Conservation (phyloP, 2,113 vertebrate species). For the Romanogobio albipinnatus region DNA sequence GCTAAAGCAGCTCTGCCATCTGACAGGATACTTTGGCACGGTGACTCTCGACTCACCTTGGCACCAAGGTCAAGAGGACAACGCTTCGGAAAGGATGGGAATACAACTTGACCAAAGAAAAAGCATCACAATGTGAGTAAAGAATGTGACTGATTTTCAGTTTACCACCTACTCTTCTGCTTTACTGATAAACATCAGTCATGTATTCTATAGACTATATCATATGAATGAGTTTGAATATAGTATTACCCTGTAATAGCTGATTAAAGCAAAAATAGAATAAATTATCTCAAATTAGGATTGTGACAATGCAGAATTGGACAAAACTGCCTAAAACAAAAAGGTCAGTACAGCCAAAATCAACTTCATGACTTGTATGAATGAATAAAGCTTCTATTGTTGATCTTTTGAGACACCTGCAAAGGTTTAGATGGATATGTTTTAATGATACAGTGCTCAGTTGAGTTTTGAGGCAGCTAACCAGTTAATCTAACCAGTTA, state of each 20-base stretch:
- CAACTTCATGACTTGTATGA: background rate
- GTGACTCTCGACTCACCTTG: conserved; percentile 18
- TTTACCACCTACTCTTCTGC: background rate
- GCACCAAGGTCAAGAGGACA: conserved; percentile 31
- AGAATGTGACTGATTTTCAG: background rate
- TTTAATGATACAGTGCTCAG: background rate
- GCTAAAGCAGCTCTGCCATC: conserved; percentile 56
- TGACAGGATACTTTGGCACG: conserved; percentile 55
- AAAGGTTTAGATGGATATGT: background rate
- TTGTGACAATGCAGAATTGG: background rate
- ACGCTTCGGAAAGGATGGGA: conserved; percentile 10
- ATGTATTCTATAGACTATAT: background rate
- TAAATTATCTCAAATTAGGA: background rate
- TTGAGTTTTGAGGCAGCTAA: background rate
- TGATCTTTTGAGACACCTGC: too few species aligned
- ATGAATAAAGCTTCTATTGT: background rate
- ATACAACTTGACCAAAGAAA: conserved; percentile 12
- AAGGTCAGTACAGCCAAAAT: background rate
- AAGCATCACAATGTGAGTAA: conserved; percentile 39
- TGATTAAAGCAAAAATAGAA: background rate
- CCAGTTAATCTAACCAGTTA: background rate
- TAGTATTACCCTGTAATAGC: background rate
- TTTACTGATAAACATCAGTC: background rate
- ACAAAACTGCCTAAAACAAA: background rate
- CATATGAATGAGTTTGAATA: background rate